Conservation (phyloP, 2,888 invertebrate genomes). For the Stictocephala bisonia region DNA sequence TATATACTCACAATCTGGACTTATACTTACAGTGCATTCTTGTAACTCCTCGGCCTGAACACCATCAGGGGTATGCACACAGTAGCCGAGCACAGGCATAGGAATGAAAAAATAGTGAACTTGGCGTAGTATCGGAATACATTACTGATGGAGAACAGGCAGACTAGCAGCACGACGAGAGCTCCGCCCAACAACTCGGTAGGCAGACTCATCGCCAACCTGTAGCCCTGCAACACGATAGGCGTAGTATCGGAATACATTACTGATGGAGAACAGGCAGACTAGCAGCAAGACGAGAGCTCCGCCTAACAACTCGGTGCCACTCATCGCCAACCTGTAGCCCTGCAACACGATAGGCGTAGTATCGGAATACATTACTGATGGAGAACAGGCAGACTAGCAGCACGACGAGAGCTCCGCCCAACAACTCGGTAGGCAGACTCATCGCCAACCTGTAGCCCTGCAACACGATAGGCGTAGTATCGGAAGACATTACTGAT, state of each 20-base stretch:
- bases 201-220: constrained; percentile 14
- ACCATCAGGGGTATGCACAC: constrained; percentile 82
- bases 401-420: constrained; percentile 41
- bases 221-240: background rate
- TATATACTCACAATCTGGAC: too few species aligned
- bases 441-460: constrained; percentile 27
- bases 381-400: constrained; percentile 36
- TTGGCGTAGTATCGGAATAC: constrained; percentile 79
- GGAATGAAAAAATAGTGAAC: constrained; percentile 73
- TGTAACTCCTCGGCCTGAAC: constrained; percentile 76
- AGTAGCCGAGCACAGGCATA: constrained; percentile 72
- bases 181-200: constrained; percentile 33
- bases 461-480: constrained; percentile 65
- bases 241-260: constrained; percentile 76
- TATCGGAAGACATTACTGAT: constrained; percentile 73
- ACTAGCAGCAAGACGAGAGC: constrained; percentile 40
- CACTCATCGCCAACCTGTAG: constrained; percentile 64
- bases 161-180: constrained; percentile 17
- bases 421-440: constrained; percentile 41
- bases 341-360: constrained; percentile 70
- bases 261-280: constrained; percentile 62
- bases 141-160: constrained; percentile 63
- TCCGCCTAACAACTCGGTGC: constrained; percentile 57
- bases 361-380: constrained; percentile 75
- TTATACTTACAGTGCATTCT: constrained; percentile 85